Evolutionary conservation across 1,140 invertebrate species (phyloP).

Genomic region (Pantala flavescens): DNA sequence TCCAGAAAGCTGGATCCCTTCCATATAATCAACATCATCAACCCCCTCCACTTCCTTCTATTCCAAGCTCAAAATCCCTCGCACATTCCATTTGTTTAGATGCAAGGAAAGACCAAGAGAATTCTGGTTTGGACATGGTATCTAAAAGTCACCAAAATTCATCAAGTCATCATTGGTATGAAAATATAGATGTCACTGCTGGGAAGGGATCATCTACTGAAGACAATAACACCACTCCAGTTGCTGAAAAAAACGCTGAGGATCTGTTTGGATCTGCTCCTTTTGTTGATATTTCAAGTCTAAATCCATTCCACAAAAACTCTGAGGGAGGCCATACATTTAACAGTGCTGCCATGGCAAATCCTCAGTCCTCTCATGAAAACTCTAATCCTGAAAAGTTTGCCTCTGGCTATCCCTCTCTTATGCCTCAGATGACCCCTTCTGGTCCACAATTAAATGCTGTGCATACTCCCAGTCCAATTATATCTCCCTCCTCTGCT

Average conservation of each 20-base stretch:
- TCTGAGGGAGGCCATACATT: constrained; percentile 25
- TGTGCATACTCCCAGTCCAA: constrained; percentile 21
- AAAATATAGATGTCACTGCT: constrained; percentile 23
- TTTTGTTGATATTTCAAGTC: constrained; percentile 33
- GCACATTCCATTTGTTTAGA: not conserved
- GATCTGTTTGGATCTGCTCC: constrained; percentile 47
- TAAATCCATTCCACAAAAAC: constrained; percentile 30
- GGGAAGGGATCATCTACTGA: constrained; percentile 22
- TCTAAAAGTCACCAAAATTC: not conserved
- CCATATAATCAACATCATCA: not conserved
- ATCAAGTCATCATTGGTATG: constrained; percentile 21
- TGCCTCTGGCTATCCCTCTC: not conserved
- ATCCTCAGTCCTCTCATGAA: constrained; percentile 15
- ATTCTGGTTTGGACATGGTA: not conserved
- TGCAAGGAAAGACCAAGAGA: not conserved
- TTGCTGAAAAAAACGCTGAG: constrained; percentile 22
- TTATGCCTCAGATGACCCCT: not conserved
- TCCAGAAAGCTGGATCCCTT: not conserved
- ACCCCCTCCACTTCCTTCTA: not conserved
- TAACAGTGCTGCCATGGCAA: constrained; percentile 13
- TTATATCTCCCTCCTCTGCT: constrained; percentile 22
- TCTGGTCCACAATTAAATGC: constrained; percentile 21
- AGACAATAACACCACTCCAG: not conserved
- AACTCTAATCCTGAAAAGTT: not conserved
- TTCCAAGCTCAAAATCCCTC: not conserved